Base-by-base conservation (phyloP, 2,888 invertebrate species). In the Andrena bicolor region DNA sequence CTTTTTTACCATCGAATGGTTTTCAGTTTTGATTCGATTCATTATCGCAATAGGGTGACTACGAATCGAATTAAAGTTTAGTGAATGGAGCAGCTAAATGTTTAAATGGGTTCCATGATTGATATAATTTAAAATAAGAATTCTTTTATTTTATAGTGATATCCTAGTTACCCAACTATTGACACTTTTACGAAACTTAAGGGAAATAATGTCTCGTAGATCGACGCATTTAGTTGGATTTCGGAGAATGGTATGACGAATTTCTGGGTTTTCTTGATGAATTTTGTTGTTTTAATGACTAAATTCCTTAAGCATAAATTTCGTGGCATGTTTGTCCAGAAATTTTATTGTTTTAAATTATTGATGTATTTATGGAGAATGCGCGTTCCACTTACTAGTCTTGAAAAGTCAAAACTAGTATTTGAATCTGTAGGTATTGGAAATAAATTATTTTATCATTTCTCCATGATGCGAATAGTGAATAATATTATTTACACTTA, bases 321-420 rank as follows among this genome's bases (percentile, higher is more conserved):
- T 51, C 32, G 13, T 28, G 28, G 13, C 28, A 20, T n/a, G 49
- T 30, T 16, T 5, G 51, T 28, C 20, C 2, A 10, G 20, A 10
- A 35, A 68, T 32, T 56, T 13, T 16, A 53, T 8, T 53, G 53
- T 28, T 23, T 16, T 53, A 23, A 68, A 68, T 68, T 68, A 60
- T 30, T 60, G 28, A 23, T 68, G 35, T 35, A 56, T 69, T 56
- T 26, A 26, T 69, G 51, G 51, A 30, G 20, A 32, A 35, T 28
- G 13, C 41, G 4, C 16, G 63, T 30, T 49, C 48, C 35, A 32
- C 26, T 20, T 32, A 53, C 20, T 53, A 7, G 20, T 30, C 16
- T 53, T 53, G 7, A 6, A 60, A 28, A 28, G 2, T 60, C n/a
- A 3, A 23, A 26, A 8, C 16, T 56, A 56, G 56, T 35, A 35